Evolutionary conservation across 2,888 invertebrate genomes (phyloP), one percentile per base, ranked within the genome.

Genomic region (Pegoplata infirma): DNA sequence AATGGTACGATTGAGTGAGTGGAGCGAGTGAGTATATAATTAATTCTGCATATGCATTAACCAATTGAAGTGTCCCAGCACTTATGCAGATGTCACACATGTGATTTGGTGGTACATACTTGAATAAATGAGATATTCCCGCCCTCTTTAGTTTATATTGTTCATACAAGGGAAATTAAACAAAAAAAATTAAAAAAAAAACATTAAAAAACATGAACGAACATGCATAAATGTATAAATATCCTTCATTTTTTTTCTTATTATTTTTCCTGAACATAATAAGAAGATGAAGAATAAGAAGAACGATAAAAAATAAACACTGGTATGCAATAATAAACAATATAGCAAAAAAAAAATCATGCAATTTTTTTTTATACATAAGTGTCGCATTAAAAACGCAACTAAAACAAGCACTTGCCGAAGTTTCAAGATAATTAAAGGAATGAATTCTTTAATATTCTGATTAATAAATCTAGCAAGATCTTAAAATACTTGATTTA

Each of bases 81-180:
- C 75, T 74, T 68, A 61, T 71, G 81, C 80, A 80, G 75, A 76
- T 80, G 78, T 75, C 80, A 81, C 74, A 80, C 73, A 83, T 80
- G 81, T 81, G 82, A 82, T 82, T 81, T 83, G 77, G 80, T 82
- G 76, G 79, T 81, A 83, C n/a, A n/a, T n/a, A n/a, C 82, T 82
- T 83, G 82, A 83, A 83, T 81, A 82, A 82, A 83, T 81, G 81
- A 81, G 81, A 77, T 71, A 77, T 78, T 71, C 69, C 75, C 69
- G 56, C 76, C 76, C 71, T 47, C 67, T 68, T 46, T 10, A n/a
- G n/a, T n/a, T n/a, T n/a, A n/a, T n/a, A n/a, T n/a, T n/a, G n/a
- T n/a, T n/a, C n/a, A n/a, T n/a, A n/a, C n/a, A n/a, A n/a, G n/a
- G n/a, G n/a, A n/a, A n/a, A n/a, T n/a, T n/a, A n/a, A n/a, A n/a